Base-by-base conservation (phyloP, 1,140 invertebrate genomes). In the Galleria mellonella region DNA sequence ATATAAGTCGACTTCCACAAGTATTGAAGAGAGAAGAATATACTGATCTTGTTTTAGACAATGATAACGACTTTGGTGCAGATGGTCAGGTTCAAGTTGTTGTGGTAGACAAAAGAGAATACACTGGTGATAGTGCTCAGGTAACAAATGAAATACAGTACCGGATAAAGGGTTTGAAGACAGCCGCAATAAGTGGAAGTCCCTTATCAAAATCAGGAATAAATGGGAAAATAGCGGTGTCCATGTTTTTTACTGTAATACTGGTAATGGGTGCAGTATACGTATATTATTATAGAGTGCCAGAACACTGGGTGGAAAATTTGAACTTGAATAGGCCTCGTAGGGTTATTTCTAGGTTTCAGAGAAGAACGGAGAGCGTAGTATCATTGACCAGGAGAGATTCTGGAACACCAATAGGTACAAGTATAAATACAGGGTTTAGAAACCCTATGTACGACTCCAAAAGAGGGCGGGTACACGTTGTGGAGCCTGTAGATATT, bases 381-480 rank as follows among this genome's bases (percentile, higher is more conserved):
- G 71, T 84, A 10, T 81, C 76, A n/a, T 47, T 84, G 28, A 75
- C 81, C 0, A 62, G 81, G 35, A 66, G 75, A 43, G 76, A 78
- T 47, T 82, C 77, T 29, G 47, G 58, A 1, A 44, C 57, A 1
- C 17, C 17, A 23, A 23, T 23, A 23, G 17, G 17, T 23, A 55
- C 48, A 23, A 49, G 55, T 2, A 37, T 44, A n/a, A 55, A 50
- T n/a, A 63, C 74, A 4, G 74, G 72, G 0, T 84, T 84, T 48
- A 76, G 81, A 17, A 84, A 84, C 57, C 81, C 81, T 4, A 40
- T 84, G 43, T 84, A 84, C 40, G 64, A 75, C 40, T 82, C 77
- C 7, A 77, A 64, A 53, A 74, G 72, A 47, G 62, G 65, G 15
- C 63, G 72, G 32, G 69, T 71, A 9, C 40, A 61, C 15, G 65